phyloP scores from a whole-genome alignment of 2,113 vertebrate genomes.

The Globicephala melas region DNA sequence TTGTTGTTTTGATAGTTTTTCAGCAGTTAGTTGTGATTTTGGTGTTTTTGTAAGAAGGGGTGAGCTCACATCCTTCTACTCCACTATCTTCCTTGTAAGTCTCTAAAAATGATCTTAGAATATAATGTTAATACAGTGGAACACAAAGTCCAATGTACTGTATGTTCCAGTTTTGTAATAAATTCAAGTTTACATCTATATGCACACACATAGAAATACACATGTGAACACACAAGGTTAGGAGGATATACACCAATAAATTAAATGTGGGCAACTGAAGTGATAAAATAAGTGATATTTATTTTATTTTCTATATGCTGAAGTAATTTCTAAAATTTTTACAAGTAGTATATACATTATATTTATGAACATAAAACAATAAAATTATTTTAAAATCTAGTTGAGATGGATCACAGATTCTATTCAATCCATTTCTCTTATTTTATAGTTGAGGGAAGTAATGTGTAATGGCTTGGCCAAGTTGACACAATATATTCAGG shows the following conservation, averaged over 20 bases:
- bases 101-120: background rate
- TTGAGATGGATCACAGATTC: background rate
- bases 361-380: background rate
- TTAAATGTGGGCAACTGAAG: background rate
- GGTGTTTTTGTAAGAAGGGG: background rate
- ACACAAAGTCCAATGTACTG: background rate
- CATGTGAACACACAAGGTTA: background rate
- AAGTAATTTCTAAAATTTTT: background rate
- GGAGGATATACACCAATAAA: background rate
- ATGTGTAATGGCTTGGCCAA: background rate
- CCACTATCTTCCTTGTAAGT: background rate
- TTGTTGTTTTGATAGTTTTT: background rate
- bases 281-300: background rate
- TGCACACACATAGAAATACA: background rate
- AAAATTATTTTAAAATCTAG: background rate
- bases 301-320: background rate
- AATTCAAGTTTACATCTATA: background rate
- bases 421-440: background rate
- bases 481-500: background rate
- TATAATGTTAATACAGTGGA: background rate
- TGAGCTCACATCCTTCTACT: background rate
- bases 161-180: background rate
- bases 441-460: background rate
- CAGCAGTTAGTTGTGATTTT: background rate
- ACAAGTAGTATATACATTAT: background rate